Evolutionary conservation across 1,140 invertebrate genomes (phyloP).

Genomic region (Drosophila novamexicana): DNA sequence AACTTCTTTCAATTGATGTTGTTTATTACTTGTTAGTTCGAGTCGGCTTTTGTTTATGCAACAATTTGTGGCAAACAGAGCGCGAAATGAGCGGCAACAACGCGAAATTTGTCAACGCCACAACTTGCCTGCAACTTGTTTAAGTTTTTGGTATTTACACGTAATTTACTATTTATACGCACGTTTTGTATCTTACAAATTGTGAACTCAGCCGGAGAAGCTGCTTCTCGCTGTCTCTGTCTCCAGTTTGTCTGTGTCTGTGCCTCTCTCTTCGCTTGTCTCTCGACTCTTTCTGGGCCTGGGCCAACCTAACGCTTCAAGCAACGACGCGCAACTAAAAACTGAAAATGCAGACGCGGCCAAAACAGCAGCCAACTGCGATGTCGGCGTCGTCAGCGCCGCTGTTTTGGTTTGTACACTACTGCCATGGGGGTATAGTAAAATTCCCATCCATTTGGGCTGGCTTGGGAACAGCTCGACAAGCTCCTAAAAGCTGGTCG

Average conservation of each 20-base stretch:
- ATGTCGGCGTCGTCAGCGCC: conserved; percentile 20
- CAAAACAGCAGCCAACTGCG: conserved; percentile 56
- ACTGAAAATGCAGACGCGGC: conserved; percentile 66
- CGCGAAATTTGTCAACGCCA: conserved; percentile 71
- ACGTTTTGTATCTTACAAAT: conserved; percentile 52
- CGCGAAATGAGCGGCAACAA: conserved; percentile 72
- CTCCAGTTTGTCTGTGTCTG: conserved; percentile 21
- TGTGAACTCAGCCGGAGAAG: conserved; percentile 31
- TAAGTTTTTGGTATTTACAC: conserved; percentile 39
- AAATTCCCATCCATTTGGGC: neutral
- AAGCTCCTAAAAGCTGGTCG: neutral
- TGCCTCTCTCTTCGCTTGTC: conserved; percentile 11
- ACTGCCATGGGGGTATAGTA: neutral
- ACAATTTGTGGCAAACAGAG: conserved; percentile 77
- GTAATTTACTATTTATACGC: conserved; percentile 63
- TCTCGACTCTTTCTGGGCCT: conserved; percentile 12
- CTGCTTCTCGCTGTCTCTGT: conserved; percentile 10
- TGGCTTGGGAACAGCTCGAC: too few relatives aligned
- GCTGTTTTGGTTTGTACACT: conserved; percentile 26
- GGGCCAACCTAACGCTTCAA: conserved; percentile 69
- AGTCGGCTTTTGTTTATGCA: conserved; percentile 64
- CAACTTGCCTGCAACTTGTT: conserved; percentile 58
- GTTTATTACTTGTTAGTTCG: conserved; percentile 4
- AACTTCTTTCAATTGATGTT: conserved; percentile 13
- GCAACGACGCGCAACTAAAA: conserved; percentile 72